Percentiles rank a stretch among this genome's conserved stretches.
Evolutionary conservation across 2,113 vertebrate species (phyloP).

Genomic region (Etheostoma spectabile): DNA sequence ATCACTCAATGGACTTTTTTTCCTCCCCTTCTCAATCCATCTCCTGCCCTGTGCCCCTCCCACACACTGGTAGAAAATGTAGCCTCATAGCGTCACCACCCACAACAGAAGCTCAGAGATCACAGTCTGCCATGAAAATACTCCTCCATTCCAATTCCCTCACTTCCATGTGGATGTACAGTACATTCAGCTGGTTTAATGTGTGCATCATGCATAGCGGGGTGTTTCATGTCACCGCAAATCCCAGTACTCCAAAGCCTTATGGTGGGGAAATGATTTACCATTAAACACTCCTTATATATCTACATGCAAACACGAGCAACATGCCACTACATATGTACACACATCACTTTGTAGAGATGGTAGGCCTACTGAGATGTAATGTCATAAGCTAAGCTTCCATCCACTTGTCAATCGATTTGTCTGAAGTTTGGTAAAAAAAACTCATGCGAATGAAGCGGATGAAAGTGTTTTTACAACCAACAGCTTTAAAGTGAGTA

Average conservation of each 20-base stretch:
- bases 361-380: conserved; percentile 1
- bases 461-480: too few species aligned
- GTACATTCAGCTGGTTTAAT: not conserved
- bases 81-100: conserved; percentile 63
- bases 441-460: too few species aligned
- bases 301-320: conserved; percentile 11
- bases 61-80: conserved; percentile 56
- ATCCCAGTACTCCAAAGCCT: conserved; percentile 22
- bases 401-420: too few species aligned
- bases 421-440: too few species aligned
- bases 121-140: conserved; percentile 43
- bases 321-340: not conserved
- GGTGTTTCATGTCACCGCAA: conserved; percentile 2
- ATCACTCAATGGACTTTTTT: conserved; percentile 26
- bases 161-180: conserved; percentile 14
- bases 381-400: not conserved
- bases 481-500: too few species aligned
- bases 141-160: conserved; percentile 18
- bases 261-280: conserved; percentile 26
- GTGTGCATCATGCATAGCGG: not conserved
- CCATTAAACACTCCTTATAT: conserved; percentile 10
- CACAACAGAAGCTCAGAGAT: conserved; percentile 47
- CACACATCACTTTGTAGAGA: not conserved
- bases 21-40: conserved; percentile 34
- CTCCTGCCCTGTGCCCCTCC: conserved; percentile 49